phyloP scores from a whole-genome alignment of 2,888 invertebrate species.

The Euspilapteryx auroguttella region DNA sequence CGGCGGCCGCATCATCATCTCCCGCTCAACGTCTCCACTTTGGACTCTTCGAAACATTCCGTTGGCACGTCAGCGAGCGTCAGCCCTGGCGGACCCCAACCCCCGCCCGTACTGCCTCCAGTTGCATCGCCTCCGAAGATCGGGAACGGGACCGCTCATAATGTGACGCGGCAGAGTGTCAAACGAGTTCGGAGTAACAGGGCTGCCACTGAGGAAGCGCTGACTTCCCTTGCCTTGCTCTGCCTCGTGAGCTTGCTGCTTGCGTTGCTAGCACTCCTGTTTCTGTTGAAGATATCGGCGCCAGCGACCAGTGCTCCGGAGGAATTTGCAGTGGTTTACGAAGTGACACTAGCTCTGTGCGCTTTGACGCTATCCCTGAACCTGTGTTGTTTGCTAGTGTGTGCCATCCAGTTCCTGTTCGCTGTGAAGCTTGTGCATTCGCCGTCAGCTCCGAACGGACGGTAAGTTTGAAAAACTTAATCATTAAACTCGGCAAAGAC shows the following conservation, averaged over 20 bases:
- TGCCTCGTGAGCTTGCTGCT: slow-evolving; percentile 84
- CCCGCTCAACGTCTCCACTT: slow-evolving; percentile 68
- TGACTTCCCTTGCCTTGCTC: slow-evolving; percentile 82
- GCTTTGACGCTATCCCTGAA: slow-evolving; percentile 86
- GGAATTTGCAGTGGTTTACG: slow-evolving; percentile 86
- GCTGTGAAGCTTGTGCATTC: slow-evolving; percentile 90
- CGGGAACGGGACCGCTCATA: slow-evolving; percentile 60
- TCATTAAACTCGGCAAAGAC: background rate
- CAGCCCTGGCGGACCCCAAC: slow-evolving; percentile 49
- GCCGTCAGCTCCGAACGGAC: slow-evolving; percentile 77
- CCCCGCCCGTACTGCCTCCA: slow-evolving; percentile 19
- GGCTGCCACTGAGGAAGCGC: slow-evolving; percentile 67
- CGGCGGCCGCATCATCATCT: slow-evolving; percentile 64
- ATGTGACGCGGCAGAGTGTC: slow-evolving; percentile 29
- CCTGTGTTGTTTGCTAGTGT: slow-evolving; percentile 88
- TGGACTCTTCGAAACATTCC: slow-evolving; percentile 69
- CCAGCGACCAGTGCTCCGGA: slow-evolving; percentile 65
- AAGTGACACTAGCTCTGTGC: slow-evolving; percentile 88
- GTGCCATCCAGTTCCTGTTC: slow-evolving; percentile 92
- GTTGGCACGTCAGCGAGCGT: slow-evolving; percentile 58
- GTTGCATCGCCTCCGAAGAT: slow-evolving; percentile 44
- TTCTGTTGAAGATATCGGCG: slow-evolving; percentile 82
- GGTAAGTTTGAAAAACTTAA: slow-evolving; percentile 24
- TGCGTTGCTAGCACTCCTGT: slow-evolving; percentile 81
- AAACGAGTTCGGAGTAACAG: slow-evolving; percentile 31